Evolutionary conservation across 1,140 invertebrate species (phyloP), one percentile per base, ranked within the genome.

Genomic region (Zelostemma sp.): DNA sequence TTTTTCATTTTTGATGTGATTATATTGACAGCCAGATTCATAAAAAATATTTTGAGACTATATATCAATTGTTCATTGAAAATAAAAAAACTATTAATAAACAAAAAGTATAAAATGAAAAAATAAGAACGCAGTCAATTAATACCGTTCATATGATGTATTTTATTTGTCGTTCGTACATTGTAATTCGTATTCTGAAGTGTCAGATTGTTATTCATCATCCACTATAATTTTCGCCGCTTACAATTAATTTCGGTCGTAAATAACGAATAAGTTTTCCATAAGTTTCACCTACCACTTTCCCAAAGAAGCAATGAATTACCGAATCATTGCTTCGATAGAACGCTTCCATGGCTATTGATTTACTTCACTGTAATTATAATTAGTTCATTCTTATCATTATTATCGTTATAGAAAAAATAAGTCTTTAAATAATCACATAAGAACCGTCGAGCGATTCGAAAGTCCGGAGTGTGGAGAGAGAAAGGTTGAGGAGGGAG

Each of bases 371-470:
- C 75, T 79, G 75, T 74, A 67, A 64, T 67, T 57, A 68, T 67
- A 67, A 72, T 67, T 72, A 72, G 45, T 78, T 57, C 54, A 69
- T 73, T 73, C 51, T 74, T 73, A 73, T 70, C 72, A 78, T 80
- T 62, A 73, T 80, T 79, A 79, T 78, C 72, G 55, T 83, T 82
- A 84, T 84, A 84, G 80, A 83, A 84, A 84, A 84, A 84, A 83
- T 83, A 83, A 84, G 82, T 84, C 82, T 84, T 84, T 82, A 83
- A 84, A 84, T 82, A 84, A 84, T 84, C 79, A 84, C 81, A 84
- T 83, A 84, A 84, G 73, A 83, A 76, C 78, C 67, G 65, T 72
- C 76, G 73, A 83, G 75, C 69, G 74, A 77, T 77, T 70, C 38
- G 33, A 50, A 56, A 70, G 68, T 73, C 58, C 16, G 8, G 19